phyloP scores from a whole-genome alignment of 1,140 invertebrate genomes.

The Neodiprion fabricii region DNA sequence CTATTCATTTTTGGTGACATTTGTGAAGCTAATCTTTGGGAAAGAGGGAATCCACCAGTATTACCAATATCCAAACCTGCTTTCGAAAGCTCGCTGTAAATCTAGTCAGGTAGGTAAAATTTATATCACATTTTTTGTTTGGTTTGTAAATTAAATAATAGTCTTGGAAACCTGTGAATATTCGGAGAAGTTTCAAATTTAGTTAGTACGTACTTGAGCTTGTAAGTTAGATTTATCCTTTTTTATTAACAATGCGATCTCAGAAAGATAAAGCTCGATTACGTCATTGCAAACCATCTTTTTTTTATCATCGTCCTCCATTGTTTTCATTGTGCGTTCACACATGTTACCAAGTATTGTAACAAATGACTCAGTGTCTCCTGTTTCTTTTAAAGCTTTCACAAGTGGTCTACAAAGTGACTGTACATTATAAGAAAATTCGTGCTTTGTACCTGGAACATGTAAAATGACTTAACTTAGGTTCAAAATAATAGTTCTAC shows the following conservation, averaged over 20 bases:
- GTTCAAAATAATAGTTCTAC: neutral
- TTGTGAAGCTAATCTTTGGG: no score
- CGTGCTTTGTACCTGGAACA: neutral
- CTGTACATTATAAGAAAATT: conserved; percentile 56
- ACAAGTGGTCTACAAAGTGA: conserved; percentile 64
- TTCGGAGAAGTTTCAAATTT: no score
- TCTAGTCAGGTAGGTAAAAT: no score
- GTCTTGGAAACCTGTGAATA: no score
- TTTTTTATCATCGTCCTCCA: neutral
- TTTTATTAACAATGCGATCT: neutral
- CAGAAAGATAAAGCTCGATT: neutral
- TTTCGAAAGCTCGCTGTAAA: no score
- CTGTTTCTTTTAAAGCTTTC: conserved; percentile 62
- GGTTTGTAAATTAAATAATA: no score
- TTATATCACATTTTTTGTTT: no score
- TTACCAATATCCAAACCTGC: no score
- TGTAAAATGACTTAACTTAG: neutral
- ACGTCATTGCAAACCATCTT: neutral
- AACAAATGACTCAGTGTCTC: conserved; percentile 66
- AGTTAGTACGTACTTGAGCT: no score
- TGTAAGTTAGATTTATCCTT: neutral
- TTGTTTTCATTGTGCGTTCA: conserved; percentile 31
- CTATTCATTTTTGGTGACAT: no score
- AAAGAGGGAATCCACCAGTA: no score
- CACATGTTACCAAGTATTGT: conserved; percentile 59